Evolutionary conservation across 1,140 invertebrate species (phyloP).

Genomic region (Anadara kagoshimensis): DNA sequence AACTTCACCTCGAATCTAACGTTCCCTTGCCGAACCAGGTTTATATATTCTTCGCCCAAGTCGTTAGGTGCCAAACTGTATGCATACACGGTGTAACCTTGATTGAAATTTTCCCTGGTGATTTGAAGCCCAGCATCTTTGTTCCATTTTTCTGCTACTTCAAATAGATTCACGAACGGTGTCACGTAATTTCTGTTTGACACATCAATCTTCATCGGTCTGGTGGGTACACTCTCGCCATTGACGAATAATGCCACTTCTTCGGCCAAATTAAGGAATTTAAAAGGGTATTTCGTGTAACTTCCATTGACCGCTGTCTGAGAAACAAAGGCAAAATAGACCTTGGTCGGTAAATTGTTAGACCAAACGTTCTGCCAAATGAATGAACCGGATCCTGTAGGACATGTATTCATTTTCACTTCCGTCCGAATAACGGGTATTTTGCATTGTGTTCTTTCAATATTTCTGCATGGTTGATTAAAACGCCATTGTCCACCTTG

Average conservation of each 20-base stretch:
- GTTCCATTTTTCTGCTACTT: constrained; percentile 23
- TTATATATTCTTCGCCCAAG: constrained; percentile 31
- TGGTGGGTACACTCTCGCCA: constrained; percentile 2
- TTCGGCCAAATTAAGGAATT: constrained; percentile 19
- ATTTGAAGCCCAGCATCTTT: constrained; percentile 9
- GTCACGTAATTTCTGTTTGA: constrained; percentile 11
- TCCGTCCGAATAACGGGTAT: constrained; percentile 19
- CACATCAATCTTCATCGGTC: constrained; percentile 21
- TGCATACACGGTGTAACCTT: constrained; percentile 11
- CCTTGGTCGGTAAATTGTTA: constrained; percentile 14
- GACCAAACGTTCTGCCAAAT: constrained; percentile 11
- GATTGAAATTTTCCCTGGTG: not conserved
- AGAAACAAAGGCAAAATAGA: constrained; percentile 17
- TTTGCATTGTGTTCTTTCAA: constrained; percentile 18
- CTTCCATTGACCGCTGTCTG: constrained; percentile 16
- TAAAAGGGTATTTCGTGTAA: constrained; percentile 22
- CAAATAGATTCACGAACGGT: constrained; percentile 5
- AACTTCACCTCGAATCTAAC: constrained; percentile 31
- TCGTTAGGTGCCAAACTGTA: constrained; percentile 16
- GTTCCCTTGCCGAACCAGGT: constrained; percentile 21
- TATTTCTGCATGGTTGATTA: constrained; percentile 26
- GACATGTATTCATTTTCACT: constrained; percentile 15
- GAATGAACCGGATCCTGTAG: constrained; percentile 1
- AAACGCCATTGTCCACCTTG: constrained; percentile 11
- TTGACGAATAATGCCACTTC: constrained; percentile 11